Conservation (phyloP, 2,888 invertebrate species). For the Orgyia antiqua region DNA sequence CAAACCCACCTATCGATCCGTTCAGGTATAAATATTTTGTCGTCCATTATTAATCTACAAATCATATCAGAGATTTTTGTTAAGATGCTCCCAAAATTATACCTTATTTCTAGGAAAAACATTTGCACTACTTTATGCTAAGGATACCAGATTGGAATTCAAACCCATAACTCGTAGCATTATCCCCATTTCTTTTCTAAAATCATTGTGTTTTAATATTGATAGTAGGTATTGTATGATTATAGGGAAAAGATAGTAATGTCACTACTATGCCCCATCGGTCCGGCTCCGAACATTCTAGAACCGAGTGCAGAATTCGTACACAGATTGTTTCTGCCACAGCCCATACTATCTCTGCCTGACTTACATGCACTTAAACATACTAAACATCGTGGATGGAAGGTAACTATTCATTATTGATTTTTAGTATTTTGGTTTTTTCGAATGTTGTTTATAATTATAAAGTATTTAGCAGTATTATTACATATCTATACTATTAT, state of each 20-base stretch:
- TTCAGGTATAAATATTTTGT: slow-evolving; percentile 80
- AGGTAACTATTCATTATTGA: slow-evolving; percentile 39
- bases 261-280: slow-evolving; percentile 98
- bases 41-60: too few species aligned
- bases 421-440: not conserved
- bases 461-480: too few species aligned
- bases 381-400: slow-evolving; percentile 93
- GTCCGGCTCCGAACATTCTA: slow-evolving; percentile 96
- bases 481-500: too few species aligned
- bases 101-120: too few species aligned
- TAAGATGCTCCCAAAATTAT: too few species aligned
- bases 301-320: slow-evolving; percentile 91
- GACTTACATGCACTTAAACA: slow-evolving; percentile 93
- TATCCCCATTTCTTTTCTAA: too few species aligned
- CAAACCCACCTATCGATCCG: slow-evolving; percentile 99
- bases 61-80: too few species aligned
- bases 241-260: slow-evolving; percentile 96
- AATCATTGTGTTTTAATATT: too few species aligned
- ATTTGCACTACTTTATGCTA: too few species aligned
- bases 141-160: too few species aligned
- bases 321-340: slow-evolving; percentile 93
- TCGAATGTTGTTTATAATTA: not conserved
- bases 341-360: slow-evolving; percentile 94
- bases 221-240: not conserved
- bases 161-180: too few species aligned